These are phyloP conservation scores for Pristionchus arcanus DNA, from an alignment of 2,888 invertebrate species.

Conservation along the genomic window DNA sequence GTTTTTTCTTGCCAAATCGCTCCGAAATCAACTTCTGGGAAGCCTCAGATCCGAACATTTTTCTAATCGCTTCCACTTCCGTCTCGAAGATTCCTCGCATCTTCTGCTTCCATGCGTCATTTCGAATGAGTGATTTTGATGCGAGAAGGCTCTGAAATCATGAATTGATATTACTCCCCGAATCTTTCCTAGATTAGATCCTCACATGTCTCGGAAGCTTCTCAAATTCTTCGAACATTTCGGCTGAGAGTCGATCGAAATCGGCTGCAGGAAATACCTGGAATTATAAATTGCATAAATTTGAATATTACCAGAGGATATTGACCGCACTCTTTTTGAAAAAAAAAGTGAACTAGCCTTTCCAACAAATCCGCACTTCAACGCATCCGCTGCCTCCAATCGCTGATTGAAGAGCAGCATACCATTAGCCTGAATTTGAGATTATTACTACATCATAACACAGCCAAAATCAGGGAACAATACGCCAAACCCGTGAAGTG, in stretches of 20 bases:
- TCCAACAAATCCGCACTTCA: slow-evolving; percentile 7
- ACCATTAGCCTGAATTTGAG: slow-evolving; percentile 19
- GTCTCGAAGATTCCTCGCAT: slow-evolving; percentile 31
- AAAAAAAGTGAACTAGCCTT: not conserved
- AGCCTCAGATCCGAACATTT: not conserved
- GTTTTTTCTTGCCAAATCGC: not conserved
- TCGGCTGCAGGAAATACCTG: not conserved
- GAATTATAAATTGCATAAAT: no score
- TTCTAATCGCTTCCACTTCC: not conserved
- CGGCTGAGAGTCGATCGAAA: not conserved
- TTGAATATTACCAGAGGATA: no score
- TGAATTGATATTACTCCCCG: not conserved
- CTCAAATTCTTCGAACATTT: not conserved
- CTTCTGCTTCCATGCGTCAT: slow-evolving; percentile 6
- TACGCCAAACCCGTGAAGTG: not conserved
- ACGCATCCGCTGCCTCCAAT: not conserved
- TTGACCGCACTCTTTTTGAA: not conserved
- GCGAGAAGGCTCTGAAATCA: slow-evolving; percentile 5
- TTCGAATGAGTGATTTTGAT: slow-evolving; percentile 15
- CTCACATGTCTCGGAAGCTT: slow-evolving; percentile 52
- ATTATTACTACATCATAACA: no score
- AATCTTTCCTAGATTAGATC: not conserved
- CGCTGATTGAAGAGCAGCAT: slow-evolving; percentile 18
- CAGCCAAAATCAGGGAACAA: no score
- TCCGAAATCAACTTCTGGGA: not conserved